These are phyloP conservation scores for Leucosticte australis DNA, from an alignment of 2,113 vertebrate species.

Conservation along the genomic window DNA sequence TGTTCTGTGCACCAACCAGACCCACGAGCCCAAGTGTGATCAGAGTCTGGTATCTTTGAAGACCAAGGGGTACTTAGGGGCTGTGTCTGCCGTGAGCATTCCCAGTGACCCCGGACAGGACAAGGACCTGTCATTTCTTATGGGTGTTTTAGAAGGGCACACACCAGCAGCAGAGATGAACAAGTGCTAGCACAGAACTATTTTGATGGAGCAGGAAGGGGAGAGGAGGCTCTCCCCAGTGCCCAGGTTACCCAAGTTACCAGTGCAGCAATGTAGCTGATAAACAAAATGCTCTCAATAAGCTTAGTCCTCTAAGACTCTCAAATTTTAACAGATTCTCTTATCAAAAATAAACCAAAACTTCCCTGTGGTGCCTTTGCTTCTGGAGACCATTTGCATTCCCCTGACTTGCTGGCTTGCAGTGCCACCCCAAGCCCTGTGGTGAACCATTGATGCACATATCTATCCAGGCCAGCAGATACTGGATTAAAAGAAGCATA, in stretches of 20 bases:
- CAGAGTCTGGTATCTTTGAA: neutral
- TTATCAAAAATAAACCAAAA: neutral
- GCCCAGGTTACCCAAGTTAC: neutral
- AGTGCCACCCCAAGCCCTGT: neutral
- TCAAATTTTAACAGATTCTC: neutral
- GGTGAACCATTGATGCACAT: neutral
- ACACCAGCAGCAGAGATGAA: neutral
- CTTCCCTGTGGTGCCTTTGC: neutral
- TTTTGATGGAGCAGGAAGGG: neutral
- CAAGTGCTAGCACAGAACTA: neutral
- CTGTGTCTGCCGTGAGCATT: neutral
- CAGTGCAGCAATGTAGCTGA: neutral
- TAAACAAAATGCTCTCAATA: neutral
- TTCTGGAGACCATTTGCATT: neutral
- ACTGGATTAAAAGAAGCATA: neutral
- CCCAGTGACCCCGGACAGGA: neutral
- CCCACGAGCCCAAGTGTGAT: neutral
- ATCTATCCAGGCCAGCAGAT: neutral
- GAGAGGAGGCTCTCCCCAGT: neutral
- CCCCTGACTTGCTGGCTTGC: neutral
- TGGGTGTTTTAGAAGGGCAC: neutral
- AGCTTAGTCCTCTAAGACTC: neutral
- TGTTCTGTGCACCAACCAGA: neutral
- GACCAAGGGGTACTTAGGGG: neutral
- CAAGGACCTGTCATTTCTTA: neutral